Evolutionary conservation across 2,113 vertebrate species (phyloP), one percentile per base, ranked within the genome.

Genomic region (Silurus glanis): DNA sequence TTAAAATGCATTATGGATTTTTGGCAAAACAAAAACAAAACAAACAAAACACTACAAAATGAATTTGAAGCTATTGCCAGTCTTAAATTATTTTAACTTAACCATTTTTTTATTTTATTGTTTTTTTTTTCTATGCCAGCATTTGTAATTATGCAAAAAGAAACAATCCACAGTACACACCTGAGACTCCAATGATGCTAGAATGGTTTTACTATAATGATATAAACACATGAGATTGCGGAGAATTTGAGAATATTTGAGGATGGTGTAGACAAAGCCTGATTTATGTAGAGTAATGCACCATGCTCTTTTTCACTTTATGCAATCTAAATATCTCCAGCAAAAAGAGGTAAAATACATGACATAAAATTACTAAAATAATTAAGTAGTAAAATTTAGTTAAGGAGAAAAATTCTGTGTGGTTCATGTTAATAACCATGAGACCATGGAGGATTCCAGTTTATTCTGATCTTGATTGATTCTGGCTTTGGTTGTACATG

Each of bases 51-150:
- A 28, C 16, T 19, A 49, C 66, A 3, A 67, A 47, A 72, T 56
- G 55, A 83, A 56, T 72, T 59, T 8, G 61, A 72, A 74, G 71
- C 37, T 17, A 17, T 37, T 62, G 71, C 51, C 23, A 75, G 47
- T 23, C 19, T 75, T 84, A n/a, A 75, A 25, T 51, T 28, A 84
- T 75, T 75, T 45, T 76, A 49, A 64, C 58, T n/a, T 9, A 76
- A 47, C 9, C 58, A 67, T 59, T 37, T 72, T 74, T 72, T 13
- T 59, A 4, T 37, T 9, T 59, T 76, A 49, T 78, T 53, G 21
- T 25, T n/a, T 19, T 51, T 76, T 14, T 17, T 51, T 75, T 51
- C 47, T 64, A 61, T 10, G 13, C 56, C 37, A 74, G 83, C 3
- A 47, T 61, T 9, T 19, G 4, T 64, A 64, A 49, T 49, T 19